Base-by-base conservation (phyloP, 2,113 vertebrate genomes). In the Vanacampus margaritifer region DNA sequence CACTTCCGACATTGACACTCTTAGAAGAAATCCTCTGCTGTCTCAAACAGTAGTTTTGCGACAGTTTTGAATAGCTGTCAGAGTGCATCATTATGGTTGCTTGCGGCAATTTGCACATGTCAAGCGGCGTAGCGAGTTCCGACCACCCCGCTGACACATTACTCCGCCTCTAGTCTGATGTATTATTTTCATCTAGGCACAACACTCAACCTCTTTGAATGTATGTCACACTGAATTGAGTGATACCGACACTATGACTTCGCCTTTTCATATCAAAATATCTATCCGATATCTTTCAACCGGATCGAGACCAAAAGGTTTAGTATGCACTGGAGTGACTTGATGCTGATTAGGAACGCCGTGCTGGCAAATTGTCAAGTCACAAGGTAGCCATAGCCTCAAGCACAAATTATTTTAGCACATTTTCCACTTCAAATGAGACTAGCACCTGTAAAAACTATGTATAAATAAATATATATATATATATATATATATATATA, bases 1-100 rank as follows among this genome's bases (percentile, higher is more conserved):
- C 78, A 63, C 73, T 69, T 73, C 64, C 43, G 59, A 79, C 79
- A 48, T 35, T 80, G 80, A 87, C 84, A 79, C 73, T 79, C 81
- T 86, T 81, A 41, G 70, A 77, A 53, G 72, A 79, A 84, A 87
- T 83, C 79, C 82, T 76, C 64, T 28, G 62, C 72, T 79, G 77
- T 54, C 74, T 80, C 71, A 79, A 64, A 73, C 66, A 23, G 64
- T 43, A 62, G 46, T 69, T 69, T 73, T 64, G 63, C 79, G 78
- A 72, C 65, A 59, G 54, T 69, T 78, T 73, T 80, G 79, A 84
- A 87, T 76, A 85, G 65, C 79, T 81, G 86, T 87, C 86, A 78
- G 60, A 74, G 72, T 45, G 59, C 66, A 74, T 85, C 78, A 79
- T 58, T 74, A 79, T 74, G 78, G 70, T 77, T 76, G 63, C 69